Percentiles rank a stretch among this genome's conserved stretches.
phyloP scores from a whole-genome alignment of 2,113 vertebrate genomes.

The Aptenodytes forsteri region DNA sequence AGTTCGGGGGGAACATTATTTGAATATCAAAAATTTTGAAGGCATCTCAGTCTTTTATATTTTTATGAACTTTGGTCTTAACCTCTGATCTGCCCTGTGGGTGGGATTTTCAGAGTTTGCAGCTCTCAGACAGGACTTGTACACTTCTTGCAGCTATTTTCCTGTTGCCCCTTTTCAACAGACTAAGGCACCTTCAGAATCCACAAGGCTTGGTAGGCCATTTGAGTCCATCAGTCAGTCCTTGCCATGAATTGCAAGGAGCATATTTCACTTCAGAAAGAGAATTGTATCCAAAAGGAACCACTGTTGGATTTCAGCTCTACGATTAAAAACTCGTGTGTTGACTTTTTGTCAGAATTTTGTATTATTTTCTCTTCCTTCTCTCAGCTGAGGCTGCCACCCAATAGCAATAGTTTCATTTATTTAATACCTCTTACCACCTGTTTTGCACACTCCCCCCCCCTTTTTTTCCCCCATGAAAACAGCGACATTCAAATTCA shows the following conservation, averaged over 20 bases:
- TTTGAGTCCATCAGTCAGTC: not conserved
- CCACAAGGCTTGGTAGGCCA: not conserved
- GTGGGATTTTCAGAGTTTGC: not conserved
- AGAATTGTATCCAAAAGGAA: not conserved
- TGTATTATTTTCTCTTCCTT: not conserved
- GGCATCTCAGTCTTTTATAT: not conserved
- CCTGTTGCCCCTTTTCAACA: not conserved
- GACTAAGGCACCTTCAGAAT: not conserved
- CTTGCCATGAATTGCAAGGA: not conserved
- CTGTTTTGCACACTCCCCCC: not conserved
- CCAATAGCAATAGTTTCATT: not conserved
- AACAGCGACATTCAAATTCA: not conserved
- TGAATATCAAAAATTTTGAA: not conserved
- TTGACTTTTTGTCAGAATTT: not conserved
- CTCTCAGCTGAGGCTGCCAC: not conserved
- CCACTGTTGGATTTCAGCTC: not conserved
- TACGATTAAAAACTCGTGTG: not conserved
- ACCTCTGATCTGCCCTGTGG: not conserved
- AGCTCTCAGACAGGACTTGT: not conserved
- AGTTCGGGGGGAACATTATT: not conserved
- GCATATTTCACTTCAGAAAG: not conserved
- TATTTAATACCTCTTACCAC: not conserved
- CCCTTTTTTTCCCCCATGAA: not conserved
- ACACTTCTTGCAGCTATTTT: not conserved
- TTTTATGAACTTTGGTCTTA: not conserved